phyloP scores from a whole-genome alignment of 2,797 vertebrate species.

The Pseudocheirus occidentalis region DNA sequence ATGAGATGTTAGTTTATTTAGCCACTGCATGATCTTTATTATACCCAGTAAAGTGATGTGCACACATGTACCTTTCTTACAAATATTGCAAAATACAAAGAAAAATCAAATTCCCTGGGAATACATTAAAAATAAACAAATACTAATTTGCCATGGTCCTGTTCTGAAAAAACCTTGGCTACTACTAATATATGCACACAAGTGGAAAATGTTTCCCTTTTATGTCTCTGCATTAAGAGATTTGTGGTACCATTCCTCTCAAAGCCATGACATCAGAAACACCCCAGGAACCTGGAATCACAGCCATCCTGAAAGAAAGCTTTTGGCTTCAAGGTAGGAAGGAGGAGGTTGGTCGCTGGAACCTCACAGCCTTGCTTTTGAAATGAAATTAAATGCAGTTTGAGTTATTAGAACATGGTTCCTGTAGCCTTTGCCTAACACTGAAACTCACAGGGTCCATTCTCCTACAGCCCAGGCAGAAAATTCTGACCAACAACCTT shows the following conservation, averaged over 20 bases:
- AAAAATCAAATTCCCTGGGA: slow-evolving; percentile 29
- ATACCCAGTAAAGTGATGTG: slow-evolving; percentile 9
- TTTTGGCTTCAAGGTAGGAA: slow-evolving; percentile 39
- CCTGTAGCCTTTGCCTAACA: fast-evolving
- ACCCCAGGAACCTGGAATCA: slow-evolving; percentile 18
- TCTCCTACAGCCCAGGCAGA: neutral
- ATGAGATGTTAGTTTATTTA: neutral
- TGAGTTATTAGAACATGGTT: neutral
- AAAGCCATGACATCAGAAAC: slow-evolving; percentile 36
- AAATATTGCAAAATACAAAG: slow-evolving; percentile 42
- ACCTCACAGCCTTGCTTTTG: slow-evolving; percentile 35
- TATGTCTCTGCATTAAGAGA: neutral
- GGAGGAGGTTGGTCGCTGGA: neutral
- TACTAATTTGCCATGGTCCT: slow-evolving; percentile 33
- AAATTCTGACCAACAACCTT: neutral
- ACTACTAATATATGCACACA: neutral
- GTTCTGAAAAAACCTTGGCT: slow-evolving; percentile 41
- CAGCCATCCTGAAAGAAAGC: slow-evolving; percentile 32
- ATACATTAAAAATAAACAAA: slow-evolving; percentile 50
- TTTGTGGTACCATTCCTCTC: slow-evolving; percentile 8
- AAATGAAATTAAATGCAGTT: slow-evolving; percentile 36
- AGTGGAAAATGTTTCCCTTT: slow-evolving; percentile 24
- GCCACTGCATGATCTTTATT: slow-evolving; percentile 21
- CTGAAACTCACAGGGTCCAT: neutral
- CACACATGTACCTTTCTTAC: slow-evolving; percentile 2